Percentiles rank a stretch among this genome's conserved stretches.
These are phyloP conservation scores for Balearica regulorum DNA, from an alignment of 2,797 vertebrate genomes.

Conservation along the genomic window DNA sequence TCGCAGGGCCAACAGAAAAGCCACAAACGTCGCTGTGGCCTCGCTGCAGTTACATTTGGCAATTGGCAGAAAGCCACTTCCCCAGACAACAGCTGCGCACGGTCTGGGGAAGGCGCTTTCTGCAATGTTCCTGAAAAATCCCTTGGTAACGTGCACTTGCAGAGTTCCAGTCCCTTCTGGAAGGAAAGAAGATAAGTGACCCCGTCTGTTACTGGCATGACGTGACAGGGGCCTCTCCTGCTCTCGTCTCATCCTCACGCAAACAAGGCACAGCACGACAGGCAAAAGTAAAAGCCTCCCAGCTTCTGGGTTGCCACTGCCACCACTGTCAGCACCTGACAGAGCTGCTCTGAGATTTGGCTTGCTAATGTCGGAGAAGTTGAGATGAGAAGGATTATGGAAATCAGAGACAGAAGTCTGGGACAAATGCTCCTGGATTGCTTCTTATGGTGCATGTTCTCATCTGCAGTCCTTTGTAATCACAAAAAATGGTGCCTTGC, in stretches of 20 bases:
- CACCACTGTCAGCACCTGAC: background rate
- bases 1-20: background rate
- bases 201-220: background rate
- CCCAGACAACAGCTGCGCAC: background rate
- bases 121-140: background rate
- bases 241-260: background rate
- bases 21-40: background rate
- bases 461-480: slow-evolving; percentile 47
- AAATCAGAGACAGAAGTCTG: slow-evolving; percentile 51
- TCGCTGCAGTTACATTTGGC: background rate
- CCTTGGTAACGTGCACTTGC: background rate
- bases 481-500: slow-evolving; percentile 45
- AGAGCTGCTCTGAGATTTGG: slow-evolving; percentile 44
- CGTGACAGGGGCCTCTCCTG: background rate
- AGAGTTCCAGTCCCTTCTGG: background rate
- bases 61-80: background rate
- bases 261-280: background rate
- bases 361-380: slow-evolving; percentile 46
- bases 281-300: background rate
- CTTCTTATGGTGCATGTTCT: slow-evolving; percentile 43
- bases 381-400: slow-evolving; percentile 15
- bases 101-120: background rate
- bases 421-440: slow-evolving; percentile 18
- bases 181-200: background rate
- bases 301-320: background rate